Evolutionary conservation across 2,113 vertebrate species (phyloP).

Genomic region (Cavia aperea): DNA sequence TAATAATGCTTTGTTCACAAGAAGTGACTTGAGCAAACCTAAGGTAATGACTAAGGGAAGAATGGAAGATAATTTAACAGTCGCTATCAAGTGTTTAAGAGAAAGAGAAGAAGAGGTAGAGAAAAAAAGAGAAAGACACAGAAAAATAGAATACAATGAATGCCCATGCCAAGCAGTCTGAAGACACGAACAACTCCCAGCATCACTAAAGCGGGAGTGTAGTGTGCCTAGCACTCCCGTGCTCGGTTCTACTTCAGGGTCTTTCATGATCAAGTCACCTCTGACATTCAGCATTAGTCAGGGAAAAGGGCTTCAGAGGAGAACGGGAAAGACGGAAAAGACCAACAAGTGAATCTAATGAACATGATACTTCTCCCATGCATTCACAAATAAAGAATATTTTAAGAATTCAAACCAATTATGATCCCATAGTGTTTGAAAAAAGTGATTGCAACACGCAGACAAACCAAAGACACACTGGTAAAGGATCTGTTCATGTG

Average conservation of each 20-base stretch:
- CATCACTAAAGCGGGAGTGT: neutral
- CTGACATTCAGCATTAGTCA: neutral
- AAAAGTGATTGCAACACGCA: neutral
- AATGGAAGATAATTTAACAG: neutral
- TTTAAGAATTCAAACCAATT: neutral
- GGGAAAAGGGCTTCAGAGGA: neutral
- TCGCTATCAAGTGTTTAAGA: neutral
- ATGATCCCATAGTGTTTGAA: neutral
- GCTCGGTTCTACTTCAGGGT: neutral
- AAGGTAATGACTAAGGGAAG: neutral
- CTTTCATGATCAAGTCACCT: neutral
- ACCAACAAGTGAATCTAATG: neutral
- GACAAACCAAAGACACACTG: neutral
- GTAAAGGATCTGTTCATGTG: neutral
- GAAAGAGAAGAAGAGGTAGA: neutral
- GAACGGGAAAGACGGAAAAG: neutral
- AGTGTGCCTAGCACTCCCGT: no score
- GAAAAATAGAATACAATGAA: neutral
- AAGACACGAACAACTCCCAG: neutral
- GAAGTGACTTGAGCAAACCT: neutral
- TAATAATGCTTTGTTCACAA: constrained; percentile 13
- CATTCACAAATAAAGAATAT: neutral
- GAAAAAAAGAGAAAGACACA: neutral
- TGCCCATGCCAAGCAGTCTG: neutral
- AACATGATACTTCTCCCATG: neutral